phyloP scores from a whole-genome alignment of 2,797 vertebrate genomes.

The Notolepis coatsorum region DNA sequence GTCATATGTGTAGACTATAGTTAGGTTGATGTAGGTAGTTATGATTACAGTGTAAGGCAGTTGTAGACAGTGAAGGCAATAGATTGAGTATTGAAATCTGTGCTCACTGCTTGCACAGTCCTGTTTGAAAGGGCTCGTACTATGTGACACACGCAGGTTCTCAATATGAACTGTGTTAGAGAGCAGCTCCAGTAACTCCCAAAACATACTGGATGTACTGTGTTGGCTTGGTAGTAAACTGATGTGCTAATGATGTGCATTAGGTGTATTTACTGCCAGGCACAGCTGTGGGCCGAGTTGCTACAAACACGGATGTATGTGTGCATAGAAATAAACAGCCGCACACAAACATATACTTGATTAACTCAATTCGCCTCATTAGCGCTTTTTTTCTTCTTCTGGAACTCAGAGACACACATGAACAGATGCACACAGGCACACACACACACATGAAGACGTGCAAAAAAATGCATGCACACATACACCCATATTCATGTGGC shows the following conservation, averaged over 20 bases:
- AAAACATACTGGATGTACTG: background rate
- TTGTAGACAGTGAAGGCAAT: no score
- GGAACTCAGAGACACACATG: background rate
- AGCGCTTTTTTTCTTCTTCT: no score
- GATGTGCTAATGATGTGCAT: background rate
- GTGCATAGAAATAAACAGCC: no score
- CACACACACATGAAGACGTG: constrained; percentile 2
- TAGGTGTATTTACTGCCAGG: background rate
- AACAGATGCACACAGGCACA: background rate
- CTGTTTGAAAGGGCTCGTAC: background rate
- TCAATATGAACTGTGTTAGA: background rate
- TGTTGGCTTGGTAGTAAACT: background rate
- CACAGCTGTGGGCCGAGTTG: background rate
- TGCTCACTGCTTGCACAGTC: background rate
- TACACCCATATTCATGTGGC: background rate
- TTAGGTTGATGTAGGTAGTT: no score
- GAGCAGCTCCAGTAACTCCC: background rate
- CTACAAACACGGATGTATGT: background rate
- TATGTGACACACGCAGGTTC: background rate
- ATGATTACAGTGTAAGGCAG: no score
- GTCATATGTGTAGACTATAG: no score
- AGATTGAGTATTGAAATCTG: no score
- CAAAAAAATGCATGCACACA: background rate
- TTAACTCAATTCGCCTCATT: no score
- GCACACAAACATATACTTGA: no score